A percentile compares a stretch with the other conserved stretches of the same genome.
Evolutionary conservation across 2,797 vertebrate species (phyloP).

Genomic region (Catharus ustulatus): DNA sequence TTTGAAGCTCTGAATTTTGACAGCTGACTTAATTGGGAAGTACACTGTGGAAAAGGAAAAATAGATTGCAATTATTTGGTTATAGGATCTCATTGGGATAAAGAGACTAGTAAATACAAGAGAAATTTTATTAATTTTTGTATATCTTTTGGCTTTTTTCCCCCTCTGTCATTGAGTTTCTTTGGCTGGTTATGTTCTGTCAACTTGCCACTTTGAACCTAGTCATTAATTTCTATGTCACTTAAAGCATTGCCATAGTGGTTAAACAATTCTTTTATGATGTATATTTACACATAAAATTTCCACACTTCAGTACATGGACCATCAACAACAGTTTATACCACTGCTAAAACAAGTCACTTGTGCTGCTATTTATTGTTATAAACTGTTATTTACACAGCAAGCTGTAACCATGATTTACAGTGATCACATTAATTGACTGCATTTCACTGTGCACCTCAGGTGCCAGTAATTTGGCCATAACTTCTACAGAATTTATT

Average conservation of each 20-base stretch:
- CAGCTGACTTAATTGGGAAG: not conserved
- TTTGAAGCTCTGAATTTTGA: not conserved
- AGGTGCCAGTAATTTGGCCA: constrained; percentile 44
- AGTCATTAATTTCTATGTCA: not conserved
- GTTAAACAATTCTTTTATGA: constrained; percentile 20
- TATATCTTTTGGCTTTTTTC: not conserved
- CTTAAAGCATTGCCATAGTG: constrained; percentile 6
- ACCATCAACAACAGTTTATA: constrained; percentile 14
- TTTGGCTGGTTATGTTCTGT: not conserved
- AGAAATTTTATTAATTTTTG: not conserved
- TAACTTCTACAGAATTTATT: constrained; percentile 54
- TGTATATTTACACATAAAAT: constrained; percentile 18
- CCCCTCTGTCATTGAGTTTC: not conserved
- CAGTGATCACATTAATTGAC: constrained; percentile 60
- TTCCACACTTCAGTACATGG: constrained; percentile 16
- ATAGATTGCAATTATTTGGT: not conserved
- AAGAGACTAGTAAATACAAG: not conserved
- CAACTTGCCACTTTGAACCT: not conserved
- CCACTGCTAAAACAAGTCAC: constrained; percentile 43
- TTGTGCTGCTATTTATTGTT: constrained; percentile 56
- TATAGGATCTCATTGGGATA: not conserved
- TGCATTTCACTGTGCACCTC: constrained; percentile 43
- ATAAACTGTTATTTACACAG: constrained; percentile 52
- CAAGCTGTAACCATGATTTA: constrained; percentile 64
- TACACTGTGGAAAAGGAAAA: not conserved